Evolutionary conservation across 2,113 vertebrate species (phyloP).

Genomic region (Pelecanus crispus): DNA sequence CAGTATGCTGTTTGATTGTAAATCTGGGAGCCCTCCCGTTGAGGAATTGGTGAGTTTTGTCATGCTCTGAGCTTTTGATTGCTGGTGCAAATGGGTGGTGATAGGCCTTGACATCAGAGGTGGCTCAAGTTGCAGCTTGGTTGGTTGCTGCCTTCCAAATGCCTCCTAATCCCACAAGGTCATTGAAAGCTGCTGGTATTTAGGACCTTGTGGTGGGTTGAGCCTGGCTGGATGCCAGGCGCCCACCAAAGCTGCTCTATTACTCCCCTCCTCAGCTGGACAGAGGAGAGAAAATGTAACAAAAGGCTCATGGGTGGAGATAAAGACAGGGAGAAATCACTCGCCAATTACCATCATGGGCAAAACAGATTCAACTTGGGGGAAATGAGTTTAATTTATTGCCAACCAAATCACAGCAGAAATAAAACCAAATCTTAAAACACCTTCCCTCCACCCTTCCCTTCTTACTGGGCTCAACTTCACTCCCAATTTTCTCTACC

Average conservation of each 20-base stretch:
- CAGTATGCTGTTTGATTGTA: background rate
- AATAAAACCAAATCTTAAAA: background rate
- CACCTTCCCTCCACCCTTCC: background rate
- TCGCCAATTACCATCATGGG: background rate
- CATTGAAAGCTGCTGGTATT: background rate
- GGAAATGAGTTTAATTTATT: background rate
- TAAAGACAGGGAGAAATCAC: background rate
- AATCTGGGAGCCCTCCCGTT: background rate
- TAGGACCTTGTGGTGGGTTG: background rate
- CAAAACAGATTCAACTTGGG: background rate
- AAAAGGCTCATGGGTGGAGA: background rate
- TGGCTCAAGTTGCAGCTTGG: background rate
- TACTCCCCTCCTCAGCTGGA: background rate
- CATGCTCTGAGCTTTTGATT: background rate
- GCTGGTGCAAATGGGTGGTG: background rate
- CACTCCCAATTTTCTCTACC: background rate
- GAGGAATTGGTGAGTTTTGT: background rate
- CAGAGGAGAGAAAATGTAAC: background rate
- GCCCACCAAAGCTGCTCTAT: background rate
- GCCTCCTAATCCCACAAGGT: background rate
- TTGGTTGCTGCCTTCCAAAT: background rate
- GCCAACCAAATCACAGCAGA: background rate
- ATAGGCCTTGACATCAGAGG: rapidly evolving
- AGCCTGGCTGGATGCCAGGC: background rate
- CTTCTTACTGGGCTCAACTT: background rate